Conservation (phyloP, 2,113 vertebrate genomes). For the Alosa alosa region DNA sequence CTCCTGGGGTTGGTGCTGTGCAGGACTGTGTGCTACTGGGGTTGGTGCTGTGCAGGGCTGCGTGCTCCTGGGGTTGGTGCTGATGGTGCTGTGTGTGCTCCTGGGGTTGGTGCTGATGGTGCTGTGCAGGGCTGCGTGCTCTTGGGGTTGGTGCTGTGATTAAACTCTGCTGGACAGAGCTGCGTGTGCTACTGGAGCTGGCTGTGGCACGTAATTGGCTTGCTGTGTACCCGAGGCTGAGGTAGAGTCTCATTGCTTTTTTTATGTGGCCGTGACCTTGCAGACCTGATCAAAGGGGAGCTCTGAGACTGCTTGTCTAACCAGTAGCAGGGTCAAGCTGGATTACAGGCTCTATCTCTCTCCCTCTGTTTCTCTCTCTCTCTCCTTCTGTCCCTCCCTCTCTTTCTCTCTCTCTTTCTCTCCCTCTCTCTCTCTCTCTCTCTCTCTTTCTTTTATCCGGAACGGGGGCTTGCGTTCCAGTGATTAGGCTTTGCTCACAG, state of each 20-base stretch:
- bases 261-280: background rate
- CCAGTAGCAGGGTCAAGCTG: constrained; percentile 20
- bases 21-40: background rate
- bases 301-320: background rate
- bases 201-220: background rate
- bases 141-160: background rate
- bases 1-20: background rate
- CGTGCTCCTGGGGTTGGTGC: background rate
- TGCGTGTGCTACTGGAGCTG: background rate
- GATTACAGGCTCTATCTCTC: constrained; percentile 31
- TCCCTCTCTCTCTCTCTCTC: constrained; percentile 21
- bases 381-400: constrained; percentile 46
- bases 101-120: background rate
- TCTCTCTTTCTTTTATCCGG: background rate
- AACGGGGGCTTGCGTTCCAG: background rate
- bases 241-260: background rate
- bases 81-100: background rate
- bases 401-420: background rate
- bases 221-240: background rate
- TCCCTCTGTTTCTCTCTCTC: constrained; percentile 24
- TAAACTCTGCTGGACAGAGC: background rate
- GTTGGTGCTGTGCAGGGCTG: background rate
- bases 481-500: background rate
- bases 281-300: background rate
- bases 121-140: background rate